phyloP scores from a whole-genome alignment of 2,797 vertebrate species.

The Enteromius trimaculatus region DNA sequence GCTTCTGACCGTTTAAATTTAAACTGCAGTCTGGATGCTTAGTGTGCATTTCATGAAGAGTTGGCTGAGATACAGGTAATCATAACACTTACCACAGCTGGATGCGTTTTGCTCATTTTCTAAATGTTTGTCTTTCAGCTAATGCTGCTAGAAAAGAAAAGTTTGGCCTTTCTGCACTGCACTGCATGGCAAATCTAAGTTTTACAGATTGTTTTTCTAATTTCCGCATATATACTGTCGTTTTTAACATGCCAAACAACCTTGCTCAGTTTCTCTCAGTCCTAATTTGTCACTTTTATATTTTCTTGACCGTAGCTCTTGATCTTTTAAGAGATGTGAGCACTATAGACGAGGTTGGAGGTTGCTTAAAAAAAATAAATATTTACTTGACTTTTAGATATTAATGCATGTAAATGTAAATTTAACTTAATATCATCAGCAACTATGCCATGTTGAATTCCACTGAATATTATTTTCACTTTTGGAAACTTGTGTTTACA shows the following conservation, averaged over 20 bases:
- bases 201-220: background rate
- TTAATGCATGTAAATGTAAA: no score
- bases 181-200: background rate
- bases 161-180: background rate
- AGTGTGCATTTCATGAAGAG: background rate
- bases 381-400: background rate
- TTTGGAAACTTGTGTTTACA: no score
- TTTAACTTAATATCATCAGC: no score
- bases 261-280: background rate
- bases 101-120: background rate
- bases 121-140: background rate
- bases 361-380: background rate
- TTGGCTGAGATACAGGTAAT: background rate
- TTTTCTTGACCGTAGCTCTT: background rate
- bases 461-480: no score
- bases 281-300: background rate
- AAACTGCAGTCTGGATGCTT: background rate
- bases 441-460: no score
- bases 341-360: background rate
- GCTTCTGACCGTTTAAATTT: background rate
- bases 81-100: constrained; percentile 2
- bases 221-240: background rate
- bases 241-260: background rate
- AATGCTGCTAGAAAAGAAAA: background rate
- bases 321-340: background rate